Base-by-base conservation (phyloP, 2,888 invertebrate species). In the Criorhina ranunculi region DNA sequence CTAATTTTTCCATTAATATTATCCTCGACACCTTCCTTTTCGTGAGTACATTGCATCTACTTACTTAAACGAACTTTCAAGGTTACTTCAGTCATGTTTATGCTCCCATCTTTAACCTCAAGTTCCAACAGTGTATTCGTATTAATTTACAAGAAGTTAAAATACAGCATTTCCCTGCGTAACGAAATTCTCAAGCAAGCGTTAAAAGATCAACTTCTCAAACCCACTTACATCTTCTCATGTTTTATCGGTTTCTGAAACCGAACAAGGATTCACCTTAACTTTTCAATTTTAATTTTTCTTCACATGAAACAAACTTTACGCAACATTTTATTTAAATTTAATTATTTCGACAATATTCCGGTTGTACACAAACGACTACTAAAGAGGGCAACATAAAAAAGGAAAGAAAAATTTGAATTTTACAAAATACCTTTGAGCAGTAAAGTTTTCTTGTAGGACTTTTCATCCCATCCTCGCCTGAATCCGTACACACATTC, bases 391-490 rank as follows among this genome's bases (percentile, higher is more conserved):
- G 0, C 19, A 19, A 11, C 19, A 59, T 1, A 62, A 17, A 6
- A 11, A 72, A 15, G n/a, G n/a, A 9, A 37, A 46, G 12, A 77
- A 51, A 31, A 51, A 33, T 59, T 51, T 44, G 9, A 78, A 55
- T 70, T 70, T 53, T 42, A 31, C 55, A 46, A 62, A 67, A 67
- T 40, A 67, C 49, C 70, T 69, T 62, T 62, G 78, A 60, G 60
- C 60, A 33, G 44, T 49, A 57, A 66, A 67, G 59, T 67, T 40
- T 59, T 40, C 42, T 53, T 24, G 44, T 24, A 60, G 53, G 67
- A 60, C 59, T 69, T 69, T 33, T 44, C 44, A 44, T 12, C 49
- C 12, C n/a, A 5, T 7, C 57, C 4, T 19, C 0, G 33, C 33
- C 15, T 46, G 24, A 44, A 24, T 9, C 46, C 9, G 31, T 17